Conservation (phyloP, 2,113 vertebrate species). For the Chelonoidis abingdonii region DNA sequence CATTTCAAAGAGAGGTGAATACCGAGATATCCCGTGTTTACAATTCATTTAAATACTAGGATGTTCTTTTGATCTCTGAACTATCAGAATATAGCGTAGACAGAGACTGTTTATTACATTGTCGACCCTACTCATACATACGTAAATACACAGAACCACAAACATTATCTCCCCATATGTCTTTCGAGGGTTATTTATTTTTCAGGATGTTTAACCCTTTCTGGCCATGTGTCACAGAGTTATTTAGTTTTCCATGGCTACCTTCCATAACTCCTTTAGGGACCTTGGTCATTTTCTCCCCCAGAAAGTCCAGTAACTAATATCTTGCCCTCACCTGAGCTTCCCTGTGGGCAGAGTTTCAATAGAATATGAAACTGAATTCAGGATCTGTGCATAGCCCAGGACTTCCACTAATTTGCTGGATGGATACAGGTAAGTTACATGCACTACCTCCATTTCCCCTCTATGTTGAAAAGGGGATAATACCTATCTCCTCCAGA, state of each 20-base stretch:
- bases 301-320: not conserved
- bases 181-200: no score
- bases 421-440: not conserved
- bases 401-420: not conserved
- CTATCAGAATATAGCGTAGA: no score
- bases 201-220: no score
- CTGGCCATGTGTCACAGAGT: no score
- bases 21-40: no score
- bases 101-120: no score
- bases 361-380: not conserved
- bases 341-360: not conserved
- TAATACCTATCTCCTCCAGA: not conserved
- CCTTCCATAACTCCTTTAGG: not conserved
- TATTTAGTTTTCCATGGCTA: not conserved
- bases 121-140: no score
- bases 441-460: not conserved
- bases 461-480: not conserved
- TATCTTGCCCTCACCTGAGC: not conserved
- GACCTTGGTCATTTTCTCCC: not conserved
- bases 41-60: no score
- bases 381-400: not conserved
- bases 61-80: no score
- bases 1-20: no score
- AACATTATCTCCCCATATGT: no score
- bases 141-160: no score